These are phyloP conservation scores for Coelopa pilipes DNA, from an alignment of 2,888 invertebrate species.

Conservation along the genomic window DNA sequence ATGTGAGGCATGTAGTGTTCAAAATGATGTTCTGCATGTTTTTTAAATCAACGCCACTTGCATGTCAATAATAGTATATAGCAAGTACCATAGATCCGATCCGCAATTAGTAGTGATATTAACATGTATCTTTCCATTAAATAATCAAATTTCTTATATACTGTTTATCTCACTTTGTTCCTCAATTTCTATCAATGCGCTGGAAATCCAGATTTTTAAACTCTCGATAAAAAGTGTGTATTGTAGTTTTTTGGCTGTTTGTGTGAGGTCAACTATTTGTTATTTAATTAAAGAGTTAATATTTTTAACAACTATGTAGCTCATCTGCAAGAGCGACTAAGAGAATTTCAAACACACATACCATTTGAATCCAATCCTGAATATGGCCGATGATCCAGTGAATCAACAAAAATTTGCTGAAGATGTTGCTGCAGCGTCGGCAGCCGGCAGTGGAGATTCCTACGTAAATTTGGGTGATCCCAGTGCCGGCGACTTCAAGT, in stretches of 20 bases:
- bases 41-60: no score
- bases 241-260: not conserved
- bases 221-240: slow-evolving; percentile 21
- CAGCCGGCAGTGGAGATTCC: slow-evolving; percentile 52
- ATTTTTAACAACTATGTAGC: slow-evolving; percentile 26
- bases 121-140: no score
- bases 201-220: slow-evolving; percentile 22
- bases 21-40: no score
- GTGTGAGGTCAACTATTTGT: not conserved
- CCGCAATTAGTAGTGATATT: no score
- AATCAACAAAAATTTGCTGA: slow-evolving; percentile 59
- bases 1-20: no score
- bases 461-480: slow-evolving; percentile 49
- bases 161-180: slow-evolving; percentile 7
- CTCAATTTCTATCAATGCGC: slow-evolving; percentile 9
- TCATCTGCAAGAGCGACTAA: slow-evolving; percentile 8
- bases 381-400: slow-evolving; percentile 59
- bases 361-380: slow-evolving; percentile 33
- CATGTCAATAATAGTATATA: no score
- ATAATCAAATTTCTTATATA: slow-evolving; percentile 3
- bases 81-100: no score
- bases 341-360: slow-evolving; percentile 17
- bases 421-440: slow-evolving; percentile 58
- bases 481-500: slow-evolving; percentile 58
- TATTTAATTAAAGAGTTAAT: slow-evolving; percentile 1